Conservation (phyloP, 2,888 invertebrate species). For the Cryptus viduatorius region DNA sequence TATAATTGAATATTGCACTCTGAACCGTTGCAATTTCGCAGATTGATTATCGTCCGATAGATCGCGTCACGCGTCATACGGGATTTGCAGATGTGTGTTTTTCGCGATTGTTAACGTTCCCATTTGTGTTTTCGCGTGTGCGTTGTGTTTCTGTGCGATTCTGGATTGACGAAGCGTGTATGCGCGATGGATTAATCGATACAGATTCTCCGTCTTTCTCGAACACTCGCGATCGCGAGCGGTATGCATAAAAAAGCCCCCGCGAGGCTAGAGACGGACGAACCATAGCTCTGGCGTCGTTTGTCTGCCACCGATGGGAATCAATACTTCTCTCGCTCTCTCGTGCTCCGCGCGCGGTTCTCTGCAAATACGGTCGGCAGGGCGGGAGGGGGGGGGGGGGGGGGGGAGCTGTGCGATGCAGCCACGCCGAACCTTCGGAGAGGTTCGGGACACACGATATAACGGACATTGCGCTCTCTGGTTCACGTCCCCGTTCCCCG, state of each 20-base stretch:
- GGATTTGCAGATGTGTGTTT: not conserved
- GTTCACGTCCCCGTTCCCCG: conserved; percentile 15
- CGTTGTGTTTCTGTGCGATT: conserved; percentile 1
- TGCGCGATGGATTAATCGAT: conserved; percentile 61
- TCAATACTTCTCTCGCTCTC: conserved; percentile 64
- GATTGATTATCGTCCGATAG: conserved; percentile 21
- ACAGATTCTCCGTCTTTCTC: conserved; percentile 23
- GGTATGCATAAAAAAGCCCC: not conserved
- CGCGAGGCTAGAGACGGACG: not conserved
- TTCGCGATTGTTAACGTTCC: not conserved
- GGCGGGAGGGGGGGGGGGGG: no score
- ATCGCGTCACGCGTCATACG: not conserved
- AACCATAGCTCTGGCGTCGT: conserved; percentile 37
- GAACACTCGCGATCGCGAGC: conserved; percentile 26
- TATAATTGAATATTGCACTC: conserved; percentile 17
- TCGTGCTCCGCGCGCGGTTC: conserved; percentile 32
- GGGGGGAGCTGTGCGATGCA: conserved; percentile 29
- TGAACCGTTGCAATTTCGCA: conserved; percentile 4
- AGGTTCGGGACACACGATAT: conserved; percentile 67
- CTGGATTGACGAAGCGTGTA: conserved; percentile 22
- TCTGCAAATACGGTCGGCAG: conserved; percentile 30
- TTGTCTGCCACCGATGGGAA: conserved; percentile 42
- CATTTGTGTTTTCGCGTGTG: not conserved
- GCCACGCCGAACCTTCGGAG: conserved; percentile 66
- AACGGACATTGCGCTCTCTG: conserved; percentile 60